Conservation (phyloP, 2,888 invertebrate genomes). For the Coelopa pilipes region DNA sequence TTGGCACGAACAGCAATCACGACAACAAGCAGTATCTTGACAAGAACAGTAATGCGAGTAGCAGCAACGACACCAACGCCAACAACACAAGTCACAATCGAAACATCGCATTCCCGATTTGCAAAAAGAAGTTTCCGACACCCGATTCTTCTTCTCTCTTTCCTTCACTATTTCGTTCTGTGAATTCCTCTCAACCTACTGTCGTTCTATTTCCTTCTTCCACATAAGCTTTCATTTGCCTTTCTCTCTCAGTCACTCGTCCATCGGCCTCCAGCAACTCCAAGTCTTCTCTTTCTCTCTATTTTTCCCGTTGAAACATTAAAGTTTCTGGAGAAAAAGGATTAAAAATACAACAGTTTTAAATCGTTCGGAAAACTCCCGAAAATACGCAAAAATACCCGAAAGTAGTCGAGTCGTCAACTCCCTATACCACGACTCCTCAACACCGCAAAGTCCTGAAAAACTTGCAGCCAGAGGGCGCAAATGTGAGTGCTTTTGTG, state of each 20-base stretch:
- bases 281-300: too few relatives aligned
- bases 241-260: too few relatives aligned
- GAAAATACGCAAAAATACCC: too few relatives aligned
- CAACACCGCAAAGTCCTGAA: background rate
- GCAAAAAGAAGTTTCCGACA: background rate
- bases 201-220: too few relatives aligned
- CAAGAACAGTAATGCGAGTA: background rate
- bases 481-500: too few relatives aligned
- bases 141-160: too few relatives aligned
- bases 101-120: background rate
- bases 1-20: too few relatives aligned
- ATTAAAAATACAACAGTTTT: background rate
- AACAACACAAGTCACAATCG: background rate
- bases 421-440: background rate
- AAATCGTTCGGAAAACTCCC: background rate
- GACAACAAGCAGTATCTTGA: background rate
- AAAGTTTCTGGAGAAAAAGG: background rate
- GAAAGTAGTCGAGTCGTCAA: too few relatives aligned
- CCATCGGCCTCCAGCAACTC: too few relatives aligned
- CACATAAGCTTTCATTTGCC: too few relatives aligned
- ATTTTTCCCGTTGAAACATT: background rate
- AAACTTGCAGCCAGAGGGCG: background rate
- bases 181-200: too few relatives aligned
- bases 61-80: background rate
- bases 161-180: too few relatives aligned